Evolutionary conservation across 2,888 invertebrate species (phyloP), one percentile per base, ranked within the genome.

Genomic region (Cephus nigrinus): DNA sequence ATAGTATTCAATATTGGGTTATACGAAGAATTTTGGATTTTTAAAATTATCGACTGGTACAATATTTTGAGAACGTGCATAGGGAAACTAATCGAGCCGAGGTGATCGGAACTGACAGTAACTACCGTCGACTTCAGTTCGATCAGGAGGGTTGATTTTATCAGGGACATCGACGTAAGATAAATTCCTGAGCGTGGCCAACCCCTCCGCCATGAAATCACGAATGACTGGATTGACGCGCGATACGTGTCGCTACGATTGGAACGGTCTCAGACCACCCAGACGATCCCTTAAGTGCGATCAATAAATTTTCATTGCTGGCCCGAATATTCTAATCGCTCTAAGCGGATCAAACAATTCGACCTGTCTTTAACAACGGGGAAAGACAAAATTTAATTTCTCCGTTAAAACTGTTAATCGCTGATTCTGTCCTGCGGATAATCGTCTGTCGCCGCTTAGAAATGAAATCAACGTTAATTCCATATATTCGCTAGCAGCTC

Each of bases 111-210:
- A 71, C 33, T 71, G 71, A 71, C 71, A 71, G 30, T 71, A 71
- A 71, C 71, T 71, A 33, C 33, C 71, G 30, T 71, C 71, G 30
- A 33, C 31, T 15, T 71, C 30, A 31, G 40, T 71, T 33, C 31
- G 71, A 32, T 79, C 68, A 73, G 79, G 75, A 79, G 81, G 81
- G 81, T 83, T 79, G 83, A 81, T 83, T 80, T 82, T 82, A 83
- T 83, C 82, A 79, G 76, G 75, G 74, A 33, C 74, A 82, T 80
- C 81, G 35, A 76, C 78, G 68, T 40, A 32, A 3, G 31, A 68
- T 71, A 35, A 31, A 40, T 73, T 68, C 35, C 74, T 12, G 32
- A 72, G 68, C 30, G 71, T 23, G 71, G 40, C 71, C 71, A 71
- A 71, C 71, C 71, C 71, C 71, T 71, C 71, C 30, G 71, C 31